Evolutionary conservation across 2,888 invertebrate genomes (phyloP), one percentile per base, ranked within the genome.

Genomic region (Sphaerolaimus hirsutus): DNA sequence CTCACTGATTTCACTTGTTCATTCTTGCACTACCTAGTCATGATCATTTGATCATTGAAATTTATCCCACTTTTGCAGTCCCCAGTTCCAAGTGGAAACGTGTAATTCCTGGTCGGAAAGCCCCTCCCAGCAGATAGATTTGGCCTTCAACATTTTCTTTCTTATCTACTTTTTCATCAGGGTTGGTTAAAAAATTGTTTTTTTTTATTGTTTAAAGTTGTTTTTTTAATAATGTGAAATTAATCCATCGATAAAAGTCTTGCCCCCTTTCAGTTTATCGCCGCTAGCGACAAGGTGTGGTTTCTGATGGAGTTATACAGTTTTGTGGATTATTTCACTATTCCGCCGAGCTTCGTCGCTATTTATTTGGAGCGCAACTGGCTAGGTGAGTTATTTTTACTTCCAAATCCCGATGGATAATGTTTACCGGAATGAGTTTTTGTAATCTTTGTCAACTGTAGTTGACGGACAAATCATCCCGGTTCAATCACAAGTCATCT

Each of bases 81-180:
- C 41, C 14, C 29, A 44, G 19, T 50, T 50, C 44, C 46, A 46
- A 46, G 89, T 93, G 71, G 91, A 93, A 74, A 79, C 82, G 71
- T 93, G 91, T 75, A 81, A 82, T 74, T 78, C 81, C 71, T 93
- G 91, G 91, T 84, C 86, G 75, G 77, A 81, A 74, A 91, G 87
- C 76, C 81, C 86, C 73, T 91, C 91, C 73, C 91, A 93, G 77
- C 91, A 93, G 77, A 87, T 93, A 75, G 93, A 93, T 78, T 81
- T 93, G 78, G 89, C 91, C 76, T 91, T 93, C 79, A 93, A 93
- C 79, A 87, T 93, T 79, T 93, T 93, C 83, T 93, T 93, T 82
- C 89, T 93, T 86, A 86, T 93, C 76, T 93, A 93, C 79, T 93
- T 93, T 83, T 91, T 91, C 81, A 91, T 93, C 79, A 79, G 93